Evolutionary conservation across 2,888 invertebrate species (phyloP).

Genomic region (Cantharis flavilabris): DNA sequence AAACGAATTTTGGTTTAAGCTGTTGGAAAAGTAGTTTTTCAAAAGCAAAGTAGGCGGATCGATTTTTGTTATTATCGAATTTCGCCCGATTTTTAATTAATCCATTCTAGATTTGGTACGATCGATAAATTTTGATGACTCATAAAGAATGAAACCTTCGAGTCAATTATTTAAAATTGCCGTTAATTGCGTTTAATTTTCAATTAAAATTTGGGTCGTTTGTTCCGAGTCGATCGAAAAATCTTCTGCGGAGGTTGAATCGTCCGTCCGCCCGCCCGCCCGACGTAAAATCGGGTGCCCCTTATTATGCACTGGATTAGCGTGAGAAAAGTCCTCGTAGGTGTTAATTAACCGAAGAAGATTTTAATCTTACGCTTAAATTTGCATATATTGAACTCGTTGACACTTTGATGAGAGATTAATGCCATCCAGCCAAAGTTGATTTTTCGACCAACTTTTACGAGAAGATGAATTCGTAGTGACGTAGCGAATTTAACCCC

Average conservation of each 20-base stretch:
- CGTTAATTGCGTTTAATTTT: neutral
- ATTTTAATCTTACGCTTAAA: neutral
- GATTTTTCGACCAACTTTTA: neutral
- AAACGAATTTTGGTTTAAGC: neutral
- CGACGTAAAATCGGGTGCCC: neutral
- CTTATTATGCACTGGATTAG: neutral
- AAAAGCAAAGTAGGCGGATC: neutral
- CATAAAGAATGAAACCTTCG: neutral
- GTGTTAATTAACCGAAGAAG: neutral
- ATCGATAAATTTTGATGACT: slow-evolving; percentile 3
- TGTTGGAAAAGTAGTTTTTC: neutral
- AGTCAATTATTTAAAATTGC: neutral
- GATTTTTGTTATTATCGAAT: neutral
- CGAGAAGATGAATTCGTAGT: neutral
- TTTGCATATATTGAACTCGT: neutral
- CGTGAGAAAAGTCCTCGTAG: neutral
- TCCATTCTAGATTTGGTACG: neutral
- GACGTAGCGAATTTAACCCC: neutral
- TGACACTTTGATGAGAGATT: neutral
- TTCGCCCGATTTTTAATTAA: neutral
- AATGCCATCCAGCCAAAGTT: neutral
- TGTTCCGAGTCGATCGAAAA: neutral
- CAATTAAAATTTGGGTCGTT: neutral
- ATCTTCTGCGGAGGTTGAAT: neutral
- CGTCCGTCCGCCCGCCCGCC: too few species aligned